These are phyloP conservation scores for Vireo altiloquus DNA, from an alignment of 2,113 vertebrate genomes.

Conservation along the genomic window DNA sequence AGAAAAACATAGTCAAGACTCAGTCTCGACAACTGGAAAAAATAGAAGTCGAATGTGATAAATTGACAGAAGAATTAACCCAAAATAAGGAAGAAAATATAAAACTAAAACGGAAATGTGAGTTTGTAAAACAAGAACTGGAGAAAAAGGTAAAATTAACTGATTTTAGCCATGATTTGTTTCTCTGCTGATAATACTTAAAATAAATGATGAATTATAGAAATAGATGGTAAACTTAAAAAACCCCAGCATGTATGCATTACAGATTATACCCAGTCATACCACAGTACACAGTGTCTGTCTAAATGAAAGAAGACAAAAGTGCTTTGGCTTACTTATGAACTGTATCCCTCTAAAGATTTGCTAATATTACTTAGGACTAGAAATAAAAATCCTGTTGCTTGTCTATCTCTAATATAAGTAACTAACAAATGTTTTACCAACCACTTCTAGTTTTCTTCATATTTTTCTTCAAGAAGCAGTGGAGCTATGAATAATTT, in stretches of 20 bases:
- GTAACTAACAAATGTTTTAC: not conserved
- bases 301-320: not conserved
- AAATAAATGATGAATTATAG: not conserved
- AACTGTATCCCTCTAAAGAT: not conserved
- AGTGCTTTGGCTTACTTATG: not conserved
- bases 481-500: not conserved
- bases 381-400: not conserved
- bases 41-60: slow-evolving; percentile 88
- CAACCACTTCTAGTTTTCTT: not conserved
- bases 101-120: slow-evolving; percentile 79
- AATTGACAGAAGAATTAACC: slow-evolving; percentile 80
- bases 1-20: slow-evolving; percentile 77
- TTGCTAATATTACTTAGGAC: not conserved
- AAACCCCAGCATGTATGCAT: not conserved
- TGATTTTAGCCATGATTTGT: not conserved
- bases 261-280: not conserved
- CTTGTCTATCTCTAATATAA: not conserved
- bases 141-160: slow-evolving; percentile 82
- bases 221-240: not conserved
- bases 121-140: slow-evolving; percentile 82
- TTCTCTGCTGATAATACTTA: not conserved
- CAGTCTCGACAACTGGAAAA: slow-evolving; percentile 85
- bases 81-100: slow-evolving; percentile 76
- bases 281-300: not conserved
- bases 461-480: not conserved